These are phyloP conservation scores for Colossoma macropomum DNA, from an alignment of 2,113 vertebrate genomes.

Conservation along the genomic window DNA sequence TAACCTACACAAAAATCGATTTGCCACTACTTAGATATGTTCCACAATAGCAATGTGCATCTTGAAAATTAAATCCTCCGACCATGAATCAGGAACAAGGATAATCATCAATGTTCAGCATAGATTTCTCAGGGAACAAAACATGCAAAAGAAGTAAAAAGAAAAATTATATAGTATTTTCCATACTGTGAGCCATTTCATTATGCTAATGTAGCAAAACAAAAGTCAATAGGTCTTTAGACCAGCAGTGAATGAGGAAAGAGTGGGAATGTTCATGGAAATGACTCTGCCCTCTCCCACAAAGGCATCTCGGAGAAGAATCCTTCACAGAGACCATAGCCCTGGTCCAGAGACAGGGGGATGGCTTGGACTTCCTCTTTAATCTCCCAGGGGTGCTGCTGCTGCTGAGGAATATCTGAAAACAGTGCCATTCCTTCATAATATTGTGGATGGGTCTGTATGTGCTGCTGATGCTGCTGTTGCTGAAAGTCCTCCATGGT, in stretches of 20 bases:
- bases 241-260: constrained; percentile 42
- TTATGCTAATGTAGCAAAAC: constrained; percentile 84
- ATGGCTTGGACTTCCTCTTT: constrained; percentile 75
- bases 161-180: constrained; percentile 49
- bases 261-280: constrained; percentile 71
- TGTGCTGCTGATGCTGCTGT: constrained; percentile 66
- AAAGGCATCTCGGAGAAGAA: constrained; percentile 82
- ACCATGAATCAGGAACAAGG: constrained; percentile 35
- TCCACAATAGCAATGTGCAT: constrained; percentile 48
- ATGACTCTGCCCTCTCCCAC: constrained; percentile 78
- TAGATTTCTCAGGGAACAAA: constrained; percentile 39
- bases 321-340: constrained; percentile 77
- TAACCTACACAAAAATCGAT: constrained; percentile 61
- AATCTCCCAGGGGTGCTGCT: constrained; percentile 80
- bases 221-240: constrained; percentile 61
- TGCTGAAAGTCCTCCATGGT: constrained; percentile 67
- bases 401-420: constrained; percentile 63
- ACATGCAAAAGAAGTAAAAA: constrained; percentile 50
- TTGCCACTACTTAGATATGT: constrained; percentile 55
- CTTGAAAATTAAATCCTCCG: constrained; percentile 39
- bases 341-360: constrained; percentile 75
- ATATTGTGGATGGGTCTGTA: constrained; percentile 69
- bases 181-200: constrained; percentile 52
- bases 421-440: constrained; percentile 74
- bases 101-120: constrained; percentile 53